Conservation (phyloP, 2,797 vertebrate genomes). For the Fundulus diaphanus region DNA sequence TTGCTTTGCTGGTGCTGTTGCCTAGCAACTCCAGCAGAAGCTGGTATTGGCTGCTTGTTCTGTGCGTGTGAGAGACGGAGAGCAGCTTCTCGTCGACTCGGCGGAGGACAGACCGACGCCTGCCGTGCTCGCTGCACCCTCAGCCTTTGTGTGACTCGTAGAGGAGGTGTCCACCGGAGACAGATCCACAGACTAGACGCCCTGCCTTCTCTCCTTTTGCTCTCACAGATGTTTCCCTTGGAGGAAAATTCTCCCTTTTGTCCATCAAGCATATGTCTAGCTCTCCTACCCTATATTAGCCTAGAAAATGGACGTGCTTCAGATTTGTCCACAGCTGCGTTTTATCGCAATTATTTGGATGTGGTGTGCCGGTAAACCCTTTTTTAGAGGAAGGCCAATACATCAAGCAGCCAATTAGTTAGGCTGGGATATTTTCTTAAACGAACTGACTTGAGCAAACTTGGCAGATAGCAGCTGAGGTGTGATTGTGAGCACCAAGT, state of each 20-base stretch:
- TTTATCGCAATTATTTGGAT: neutral
- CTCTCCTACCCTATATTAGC: neutral
- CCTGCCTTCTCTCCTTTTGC: neutral
- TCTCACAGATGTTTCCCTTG: no score
- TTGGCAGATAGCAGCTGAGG: neutral
- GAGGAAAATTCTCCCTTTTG: neutral
- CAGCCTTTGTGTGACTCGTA: slow-evolving; percentile 44
- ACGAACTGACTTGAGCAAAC: neutral
- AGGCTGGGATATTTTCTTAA: no score
- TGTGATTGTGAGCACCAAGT: neutral
- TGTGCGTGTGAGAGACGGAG: slow-evolving; percentile 10
- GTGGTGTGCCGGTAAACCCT: neutral
- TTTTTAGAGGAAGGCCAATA: no score
- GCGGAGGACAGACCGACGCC: slow-evolving; percentile 32
- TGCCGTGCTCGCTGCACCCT: slow-evolving; percentile 23
- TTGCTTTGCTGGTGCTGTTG: slow-evolving; percentile 63
- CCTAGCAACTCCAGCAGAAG: slow-evolving; percentile 77
- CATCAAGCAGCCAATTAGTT: no score
- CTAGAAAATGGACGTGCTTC: no score
- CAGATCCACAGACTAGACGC: slow-evolving; percentile 12
- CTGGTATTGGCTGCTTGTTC: slow-evolving; percentile 31
- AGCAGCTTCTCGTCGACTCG: slow-evolving; percentile 37
- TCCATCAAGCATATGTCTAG: neutral
- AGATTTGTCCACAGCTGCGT: no score
- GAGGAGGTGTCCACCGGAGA: slow-evolving; percentile 8